Evolutionary conservation across 2,113 vertebrate species (phyloP), one percentile per base, ranked within the genome.

Genomic region (Sphaerodactylus townsendi): DNA sequence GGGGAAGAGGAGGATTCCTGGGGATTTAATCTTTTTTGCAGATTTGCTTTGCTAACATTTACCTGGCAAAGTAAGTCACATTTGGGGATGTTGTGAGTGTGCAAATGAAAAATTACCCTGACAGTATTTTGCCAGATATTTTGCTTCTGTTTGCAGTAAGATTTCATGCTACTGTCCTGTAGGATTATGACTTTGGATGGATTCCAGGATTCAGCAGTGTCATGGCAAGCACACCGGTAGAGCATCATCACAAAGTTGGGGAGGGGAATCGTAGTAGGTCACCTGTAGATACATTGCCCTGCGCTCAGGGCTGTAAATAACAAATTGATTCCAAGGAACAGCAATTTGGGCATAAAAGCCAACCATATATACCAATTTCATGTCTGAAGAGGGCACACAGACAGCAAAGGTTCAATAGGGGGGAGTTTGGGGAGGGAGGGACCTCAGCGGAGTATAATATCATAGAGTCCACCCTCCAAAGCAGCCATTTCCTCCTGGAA

Each of bases 51-150:
- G 65, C 69, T 77, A 88, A 53, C 1, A 81, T 94, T 91, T 93
- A 53, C 73, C 90, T 88, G 93, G 87, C 86, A 90, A 93, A 94
- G 62, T 87, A 93, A 93, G 72, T 64, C 86, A 84, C 82, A 44
- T 88, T 89, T 44, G n/a, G 23, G 8, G 81, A 77, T 68, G 87
- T 92, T 88, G 88, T 82, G 71, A 92, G 87, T 80, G 76, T 41
- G 65, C 85, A 66, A 79, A 70, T 85, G 53, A 53, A 84, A 85
- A 72, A 28, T 25, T 68, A 59, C 39, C 89, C 86, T 39, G 41
- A 85, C 88, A 84, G 88, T 91, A 90, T 93, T 91, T 88, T 88
- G 44, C 10, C 74, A 88, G 86, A 73, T 89, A 19, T 46, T 39
- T 39, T 74, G 56, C 28, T 46, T 85, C 71, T 66, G 37, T 83